Base-by-base conservation (phyloP, 1,140 invertebrate species). In the Agrypnia vestita region DNA sequence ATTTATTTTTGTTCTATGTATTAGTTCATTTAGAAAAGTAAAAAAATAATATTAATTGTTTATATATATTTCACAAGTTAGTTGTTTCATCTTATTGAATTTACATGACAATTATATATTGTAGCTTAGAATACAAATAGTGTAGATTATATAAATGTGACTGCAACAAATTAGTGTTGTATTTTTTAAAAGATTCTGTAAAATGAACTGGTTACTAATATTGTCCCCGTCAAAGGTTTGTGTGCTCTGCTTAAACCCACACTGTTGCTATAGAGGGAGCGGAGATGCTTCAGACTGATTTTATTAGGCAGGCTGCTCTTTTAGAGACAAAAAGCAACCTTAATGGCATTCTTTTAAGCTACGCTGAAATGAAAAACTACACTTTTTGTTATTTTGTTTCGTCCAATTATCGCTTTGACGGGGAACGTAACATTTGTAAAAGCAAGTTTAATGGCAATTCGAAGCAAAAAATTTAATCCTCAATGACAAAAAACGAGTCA, bases 361-460 rank as follows among this genome's bases (percentile, higher is more conserved):
- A 15, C 47, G 67, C 49, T 71, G 67, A 71, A 71, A 71, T 71
- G 67, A 71, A 71, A 71, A 71, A 71, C 67, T 71, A 71, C 67
- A 51, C 47, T 71, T 71, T 71, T 71, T 19, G 46, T 71, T 71
- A 71, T 51, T 71, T 71, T 51, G 17, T 25, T 53, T 49, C 67
- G 67, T 21, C 67, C 67, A 71, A 71, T 71, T 49, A 71, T 71
- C 67, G 67, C 67, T 71, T 71, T 51, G 47, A 71, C 49, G 67
- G 67, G 47, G 67, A 47, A 46, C 25, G 21, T 17, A 51, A 51
- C 46, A 51, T 71, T 25, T 51, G 46, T 71, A 47, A 13, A 71
- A 17, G 19, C 67, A 71, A 49, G 46, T 53, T 71, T 51, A 71
- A 71, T 71, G 15, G 67, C 46, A 7, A 1, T 62, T 35, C 3